These are phyloP conservation scores for Panthera leo DNA, from an alignment of 2,113 vertebrate genomes.

Conservation along the genomic window DNA sequence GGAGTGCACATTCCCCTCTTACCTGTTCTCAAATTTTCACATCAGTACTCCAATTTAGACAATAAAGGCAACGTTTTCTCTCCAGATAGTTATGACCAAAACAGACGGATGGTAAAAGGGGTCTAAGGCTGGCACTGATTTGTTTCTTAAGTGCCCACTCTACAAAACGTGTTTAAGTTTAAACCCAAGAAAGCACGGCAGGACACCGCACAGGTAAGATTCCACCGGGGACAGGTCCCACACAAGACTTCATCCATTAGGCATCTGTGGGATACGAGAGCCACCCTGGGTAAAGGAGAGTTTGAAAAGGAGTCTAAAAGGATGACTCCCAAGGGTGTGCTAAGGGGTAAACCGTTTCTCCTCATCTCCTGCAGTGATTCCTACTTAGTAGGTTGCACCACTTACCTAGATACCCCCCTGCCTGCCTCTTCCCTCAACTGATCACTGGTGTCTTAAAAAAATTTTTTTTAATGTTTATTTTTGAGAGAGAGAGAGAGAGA, in stretches of 20 bases:
- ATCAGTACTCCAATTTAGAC: neutral
- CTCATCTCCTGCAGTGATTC: neutral
- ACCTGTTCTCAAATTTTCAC: neutral
- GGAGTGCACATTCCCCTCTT: neutral
- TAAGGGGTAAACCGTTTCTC: neutral
- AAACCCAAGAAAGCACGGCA: neutral
- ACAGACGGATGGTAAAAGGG: neutral
- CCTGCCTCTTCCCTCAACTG: neutral
- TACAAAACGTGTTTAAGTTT: neutral
- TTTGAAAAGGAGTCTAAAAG: neutral
- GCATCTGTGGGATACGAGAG: neutral
- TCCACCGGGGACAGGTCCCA: neutral
- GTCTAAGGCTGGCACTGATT: neutral
- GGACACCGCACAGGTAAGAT: neutral
- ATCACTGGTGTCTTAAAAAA: neutral
- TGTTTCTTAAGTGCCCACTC: slow-evolving; percentile 14
- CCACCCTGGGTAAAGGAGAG: neutral
- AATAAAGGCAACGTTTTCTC: neutral
- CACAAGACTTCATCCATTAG: neutral
- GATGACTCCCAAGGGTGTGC: neutral
- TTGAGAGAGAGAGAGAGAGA: too few species aligned
- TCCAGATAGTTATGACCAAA: neutral
- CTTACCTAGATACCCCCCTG: neutral
- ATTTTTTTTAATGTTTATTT: neutral
- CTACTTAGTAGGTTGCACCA: neutral